These are phyloP conservation scores for Syngnathus acus DNA, from an alignment of 2,797 vertebrate genomes.

Conservation along the genomic window DNA sequence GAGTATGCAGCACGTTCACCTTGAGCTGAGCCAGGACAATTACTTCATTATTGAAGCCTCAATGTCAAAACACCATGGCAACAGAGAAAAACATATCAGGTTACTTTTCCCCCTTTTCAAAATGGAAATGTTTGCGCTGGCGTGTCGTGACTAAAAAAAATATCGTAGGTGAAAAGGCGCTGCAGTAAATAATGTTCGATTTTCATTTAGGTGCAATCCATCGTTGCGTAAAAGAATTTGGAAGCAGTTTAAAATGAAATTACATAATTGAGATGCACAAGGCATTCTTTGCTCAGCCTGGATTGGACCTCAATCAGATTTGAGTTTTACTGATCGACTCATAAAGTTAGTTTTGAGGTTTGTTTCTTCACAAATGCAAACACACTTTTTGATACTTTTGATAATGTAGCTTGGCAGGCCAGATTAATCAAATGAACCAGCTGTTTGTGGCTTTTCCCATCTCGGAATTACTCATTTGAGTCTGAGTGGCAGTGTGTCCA, in stretches of 20 bases:
- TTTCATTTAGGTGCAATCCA: neutral
- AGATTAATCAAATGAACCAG: neutral
- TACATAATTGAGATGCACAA: neutral
- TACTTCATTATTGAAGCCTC: neutral
- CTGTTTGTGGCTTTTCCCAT: neutral
- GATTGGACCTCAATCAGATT: no score
- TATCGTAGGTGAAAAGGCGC: neutral
- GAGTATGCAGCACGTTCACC: neutral
- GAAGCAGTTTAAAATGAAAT: neutral
- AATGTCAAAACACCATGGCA: neutral
- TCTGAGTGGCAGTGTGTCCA: neutral
- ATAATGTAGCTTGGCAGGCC: neutral
- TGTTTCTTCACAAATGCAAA: neutral
- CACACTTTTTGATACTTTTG: neutral
- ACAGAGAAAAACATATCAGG: neutral
- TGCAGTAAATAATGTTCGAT: neutral
- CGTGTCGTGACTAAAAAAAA: neutral
- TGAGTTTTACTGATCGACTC: neutral
- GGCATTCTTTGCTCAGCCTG: no score
- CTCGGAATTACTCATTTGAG: neutral
- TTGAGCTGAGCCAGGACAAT: neutral
- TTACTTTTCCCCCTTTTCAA: neutral
- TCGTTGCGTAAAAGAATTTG: neutral
- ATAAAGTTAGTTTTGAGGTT: neutral
- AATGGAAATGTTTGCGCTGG: neutral